phyloP scores from a whole-genome alignment of 2,797 vertebrate species.

The Gymnocypris eckloni region DNA sequence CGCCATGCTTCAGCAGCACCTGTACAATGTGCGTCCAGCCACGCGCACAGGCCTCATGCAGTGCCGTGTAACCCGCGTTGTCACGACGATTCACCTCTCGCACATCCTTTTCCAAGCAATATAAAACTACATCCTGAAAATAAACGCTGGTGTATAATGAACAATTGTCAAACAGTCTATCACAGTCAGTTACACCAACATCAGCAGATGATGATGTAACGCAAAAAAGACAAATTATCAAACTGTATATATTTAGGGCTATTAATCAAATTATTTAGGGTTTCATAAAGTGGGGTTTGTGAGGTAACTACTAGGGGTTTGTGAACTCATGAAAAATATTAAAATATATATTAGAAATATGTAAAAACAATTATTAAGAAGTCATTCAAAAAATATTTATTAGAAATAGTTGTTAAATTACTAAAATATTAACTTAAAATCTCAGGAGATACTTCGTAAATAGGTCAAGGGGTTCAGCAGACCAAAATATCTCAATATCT shows the following conservation, averaged over 20 bases:
- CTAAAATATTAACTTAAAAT: background rate
- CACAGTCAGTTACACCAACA: background rate
- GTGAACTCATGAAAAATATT: background rate
- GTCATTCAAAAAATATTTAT: too few species aligned
- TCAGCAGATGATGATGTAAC: background rate
- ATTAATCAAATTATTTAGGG: background rate
- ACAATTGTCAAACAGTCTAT: background rate
- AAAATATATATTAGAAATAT: background rate
- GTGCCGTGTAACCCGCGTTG: conserved; percentile 96
- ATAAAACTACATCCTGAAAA: conserved; percentile 92
- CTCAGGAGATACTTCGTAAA: background rate
- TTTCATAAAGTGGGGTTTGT: background rate
- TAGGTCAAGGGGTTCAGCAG: background rate
- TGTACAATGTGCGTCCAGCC: conserved; percentile 95
- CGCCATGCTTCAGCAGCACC: conserved; percentile 91
- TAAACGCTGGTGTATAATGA: background rate
- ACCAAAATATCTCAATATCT: background rate
- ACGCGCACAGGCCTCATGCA: conserved; percentile 93
- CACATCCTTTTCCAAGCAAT: conserved; percentile 95
- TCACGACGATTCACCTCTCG: conserved; percentile 95
- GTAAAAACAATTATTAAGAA: background rate
- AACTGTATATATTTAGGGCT: background rate
- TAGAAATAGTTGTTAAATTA: background rate
- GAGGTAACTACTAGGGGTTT: background rate
- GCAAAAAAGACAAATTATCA: background rate